Evolutionary conservation across 2,113 vertebrate species (phyloP), one percentile per base, ranked within the genome.

Genomic region (Hyperopisus bebe): DNA sequence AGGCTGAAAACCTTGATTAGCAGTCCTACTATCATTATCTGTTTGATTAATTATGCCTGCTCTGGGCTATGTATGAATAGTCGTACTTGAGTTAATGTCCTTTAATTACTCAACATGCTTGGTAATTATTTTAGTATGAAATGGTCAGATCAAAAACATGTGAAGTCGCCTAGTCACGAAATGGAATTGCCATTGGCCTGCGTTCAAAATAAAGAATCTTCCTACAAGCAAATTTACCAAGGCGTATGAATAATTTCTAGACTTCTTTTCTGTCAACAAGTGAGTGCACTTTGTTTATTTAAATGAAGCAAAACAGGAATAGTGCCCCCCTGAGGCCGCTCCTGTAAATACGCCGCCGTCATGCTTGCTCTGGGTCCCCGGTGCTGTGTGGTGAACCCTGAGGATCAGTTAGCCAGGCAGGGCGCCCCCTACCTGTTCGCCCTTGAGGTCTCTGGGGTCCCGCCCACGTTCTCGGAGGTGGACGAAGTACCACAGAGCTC

Each of bases 401-500:
- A 47, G 51, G 31, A 27, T 17, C 21, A 42, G n/a, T 44, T 24
- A 31, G 88, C n/a, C 8, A 46, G 84, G 3, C 24, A 31, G 82
- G 53, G 44, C 8, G 19, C 15, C 31, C 84, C 58, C 3, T 44
- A 70, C 19, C 58, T 44, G 27, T 21, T 85, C 48, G 10, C 80
- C 47, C 85, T 89, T 35, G 50, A 8, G 74, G 70, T 31, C 35
- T 83, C 88, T 2, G 7, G 48, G 10, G 82, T 10, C 31, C 31
- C 31, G 31, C 50, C 85, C 50, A 31, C 27, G 7, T 87, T 87
- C 85, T 87, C 50, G 27, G 48, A 31, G 48, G 50, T 55, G 85
- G 48, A 24, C 31, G 55, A 88, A 88, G 89, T 86, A 48, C 50
- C 24, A 39, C 86, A 88, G 39, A 77, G 86, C 62, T 55, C n/a